Base-by-base conservation (phyloP, 2,888 invertebrate genomes). In the Hypselothyrea guttata region DNA sequence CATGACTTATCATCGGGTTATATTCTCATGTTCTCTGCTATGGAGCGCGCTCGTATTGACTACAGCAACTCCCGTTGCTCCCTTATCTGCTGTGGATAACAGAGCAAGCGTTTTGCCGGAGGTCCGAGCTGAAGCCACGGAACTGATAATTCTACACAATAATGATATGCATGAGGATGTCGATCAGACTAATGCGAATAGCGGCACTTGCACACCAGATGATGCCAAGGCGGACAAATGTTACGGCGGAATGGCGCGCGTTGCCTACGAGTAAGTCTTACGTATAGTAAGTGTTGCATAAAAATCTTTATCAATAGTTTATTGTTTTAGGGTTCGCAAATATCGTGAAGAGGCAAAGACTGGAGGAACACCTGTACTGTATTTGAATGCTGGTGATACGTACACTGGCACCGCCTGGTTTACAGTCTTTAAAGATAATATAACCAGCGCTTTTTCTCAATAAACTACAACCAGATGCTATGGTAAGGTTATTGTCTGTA, bases 111-210 rank as follows among this genome's bases (percentile, higher is more conserved):
- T 22, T 22, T 2, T 22, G 22, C 22, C 22, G n/a, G n/a, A n/a
- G n/a, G n/a, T n/a, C 22, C 22, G 22, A 5, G 22, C 22, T 22
- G 22, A 4, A 5, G 22, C 22, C 0, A 38, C 18, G 5, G 92
- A 94, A 63, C 90, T 97, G 38, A 92, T 95, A 0, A 93, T 97
- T 49, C 90, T 97, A 0, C 97, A 98, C 90, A 97, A 96, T 72
- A 98, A 97, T 89, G 98, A 98, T 87, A 95, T 97, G 92, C 97
- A 98, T 87, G 94, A 96, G 0, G 92, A 94, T 55, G 96, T 95
- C 82, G 95, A 96, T 65, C 94, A 97, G 90, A 95, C 95, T 0
- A 94, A 94, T 22, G 91, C 91, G 61, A 91, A 92, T 48, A 94
- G 95, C n/a, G 94, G 94, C 0, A 90, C 90, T 9, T 93, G 93